Percentiles rank a stretch among this genome's conserved stretches.
These are phyloP conservation scores for Anoplophora glabripennis DNA, from an alignment of 1,140 invertebrate species.

Conservation along the genomic window DNA sequence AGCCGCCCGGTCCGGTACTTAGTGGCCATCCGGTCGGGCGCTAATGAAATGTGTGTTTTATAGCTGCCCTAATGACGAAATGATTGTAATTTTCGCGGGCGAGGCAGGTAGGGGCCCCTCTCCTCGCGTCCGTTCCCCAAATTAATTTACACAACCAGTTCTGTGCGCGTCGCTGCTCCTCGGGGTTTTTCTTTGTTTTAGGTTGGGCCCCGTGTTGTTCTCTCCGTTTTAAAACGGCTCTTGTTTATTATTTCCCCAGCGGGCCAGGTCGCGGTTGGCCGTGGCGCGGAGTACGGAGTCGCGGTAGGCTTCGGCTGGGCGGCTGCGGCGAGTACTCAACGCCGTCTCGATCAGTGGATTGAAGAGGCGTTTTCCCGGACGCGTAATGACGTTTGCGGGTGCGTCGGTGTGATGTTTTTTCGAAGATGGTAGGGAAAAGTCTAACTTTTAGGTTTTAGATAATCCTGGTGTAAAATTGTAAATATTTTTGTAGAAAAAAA, in stretches of 20 bases:
- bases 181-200: constrained; percentile 44
- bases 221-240: constrained; percentile 40
- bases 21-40: constrained; percentile 2
- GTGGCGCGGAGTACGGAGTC: background rate
- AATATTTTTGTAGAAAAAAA: no score
- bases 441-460: no score
- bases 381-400: no score
- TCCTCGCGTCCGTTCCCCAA: constrained; percentile 16
- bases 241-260: constrained; percentile 41
- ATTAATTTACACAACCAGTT: constrained; percentile 48
- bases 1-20: no score
- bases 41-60: constrained; percentile 38
- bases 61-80: constrained; percentile 37
- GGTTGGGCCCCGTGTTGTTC: constrained; percentile 37
- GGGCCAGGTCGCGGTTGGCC: constrained; percentile 16
- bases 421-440: no score
- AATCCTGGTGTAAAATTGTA: no score
- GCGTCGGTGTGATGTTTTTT: no score
- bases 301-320: background rate
- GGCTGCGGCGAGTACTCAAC: background rate
- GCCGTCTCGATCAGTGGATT: constrained; percentile 1
- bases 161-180: constrained; percentile 22
- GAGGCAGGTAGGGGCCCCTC: constrained; percentile 7
- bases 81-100: constrained; percentile 45
- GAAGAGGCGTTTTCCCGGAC: constrained; percentile 6